phyloP scores from a whole-genome alignment of 2,888 invertebrate species.

The Plemyria rubiginata region DNA sequence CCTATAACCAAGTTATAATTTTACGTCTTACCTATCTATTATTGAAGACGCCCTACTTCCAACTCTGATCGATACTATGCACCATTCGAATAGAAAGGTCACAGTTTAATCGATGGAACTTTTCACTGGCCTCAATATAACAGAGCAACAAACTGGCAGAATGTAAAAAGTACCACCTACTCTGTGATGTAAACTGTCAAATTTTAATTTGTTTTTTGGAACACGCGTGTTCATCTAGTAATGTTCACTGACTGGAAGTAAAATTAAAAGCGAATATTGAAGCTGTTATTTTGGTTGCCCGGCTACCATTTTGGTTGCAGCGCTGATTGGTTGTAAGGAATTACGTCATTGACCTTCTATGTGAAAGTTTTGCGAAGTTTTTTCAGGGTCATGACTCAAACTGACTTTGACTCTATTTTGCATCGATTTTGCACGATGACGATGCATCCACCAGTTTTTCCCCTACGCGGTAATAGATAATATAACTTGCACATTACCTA shows the following conservation, averaged over 20 bases:
- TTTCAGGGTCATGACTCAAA: constrained; percentile 23
- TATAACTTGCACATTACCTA: too few species aligned
- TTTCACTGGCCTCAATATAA: constrained; percentile 20
- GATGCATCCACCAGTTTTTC: too few species aligned
- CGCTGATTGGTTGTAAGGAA: constrained; percentile 26
- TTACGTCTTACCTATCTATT: constrained; percentile 28
- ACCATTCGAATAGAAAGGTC: constrained; percentile 49
- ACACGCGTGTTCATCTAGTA: constrained; percentile 25
- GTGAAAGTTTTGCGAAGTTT: constrained; percentile 30
- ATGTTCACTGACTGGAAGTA: constrained; percentile 25
- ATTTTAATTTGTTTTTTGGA: constrained; percentile 12
- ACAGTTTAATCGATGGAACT: constrained; percentile 5
- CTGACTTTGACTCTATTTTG: constrained; percentile 31
- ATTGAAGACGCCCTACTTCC: constrained; percentile 56
- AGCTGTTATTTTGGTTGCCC: constrained; percentile 37
- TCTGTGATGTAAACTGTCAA: too few species aligned
- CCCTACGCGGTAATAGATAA: too few species aligned
- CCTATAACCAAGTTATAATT: constrained; percentile 28
- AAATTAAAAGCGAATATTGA: constrained; percentile 15
- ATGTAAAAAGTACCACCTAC: too few species aligned
- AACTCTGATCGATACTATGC: constrained; percentile 65
- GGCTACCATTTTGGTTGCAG: constrained; percentile 24
- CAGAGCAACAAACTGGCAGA: constrained; percentile 25
- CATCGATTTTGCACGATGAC: constrained; percentile 1
- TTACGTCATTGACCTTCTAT: constrained; percentile 25